Evolutionary conservation across 2,888 invertebrate species (phyloP).

Genomic region (Erpobdella octoculata): DNA sequence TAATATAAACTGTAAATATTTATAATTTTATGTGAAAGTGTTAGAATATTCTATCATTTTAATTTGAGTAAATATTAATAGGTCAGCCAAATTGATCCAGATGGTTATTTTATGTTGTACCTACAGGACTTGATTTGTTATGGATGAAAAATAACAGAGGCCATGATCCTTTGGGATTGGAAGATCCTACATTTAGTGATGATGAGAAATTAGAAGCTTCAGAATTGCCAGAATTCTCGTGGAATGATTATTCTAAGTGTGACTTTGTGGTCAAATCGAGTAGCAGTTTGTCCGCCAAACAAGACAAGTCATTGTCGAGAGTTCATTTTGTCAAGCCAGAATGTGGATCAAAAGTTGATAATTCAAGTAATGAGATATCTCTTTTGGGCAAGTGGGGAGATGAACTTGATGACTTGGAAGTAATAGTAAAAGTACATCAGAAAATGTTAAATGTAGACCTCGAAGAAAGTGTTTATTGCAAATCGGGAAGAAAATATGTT

Average conservation of each 20-base stretch:
- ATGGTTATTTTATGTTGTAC: too few species aligned
- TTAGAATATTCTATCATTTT: too few species aligned
- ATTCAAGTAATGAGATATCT: too few species aligned
- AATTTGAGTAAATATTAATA: too few species aligned
- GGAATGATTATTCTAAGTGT: too few species aligned
- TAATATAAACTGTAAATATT: too few species aligned
- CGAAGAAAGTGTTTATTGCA: background rate
- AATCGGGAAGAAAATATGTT: background rate
- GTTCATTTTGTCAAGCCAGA: background rate
- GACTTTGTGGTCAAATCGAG: too few species aligned
- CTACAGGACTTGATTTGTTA: background rate
- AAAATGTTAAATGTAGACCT: background rate
- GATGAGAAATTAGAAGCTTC: background rate
- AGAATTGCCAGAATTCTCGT: background rate
- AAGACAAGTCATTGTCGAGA: background rate
- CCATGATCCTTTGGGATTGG: slow-evolving; percentile 6
- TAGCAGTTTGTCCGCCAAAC: too few species aligned
- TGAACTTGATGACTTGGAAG: background rate
- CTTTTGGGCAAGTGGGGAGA: background rate
- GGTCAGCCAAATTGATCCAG: too few species aligned
- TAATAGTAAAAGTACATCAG: background rate
- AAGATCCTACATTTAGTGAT: background rate
- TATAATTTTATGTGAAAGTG: too few species aligned
- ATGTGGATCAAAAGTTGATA: background rate
- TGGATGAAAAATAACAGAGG: slow-evolving; percentile 13